Conservation (phyloP, 2,888 invertebrate genomes). For the Petrolisthes manimaculis region DNA sequence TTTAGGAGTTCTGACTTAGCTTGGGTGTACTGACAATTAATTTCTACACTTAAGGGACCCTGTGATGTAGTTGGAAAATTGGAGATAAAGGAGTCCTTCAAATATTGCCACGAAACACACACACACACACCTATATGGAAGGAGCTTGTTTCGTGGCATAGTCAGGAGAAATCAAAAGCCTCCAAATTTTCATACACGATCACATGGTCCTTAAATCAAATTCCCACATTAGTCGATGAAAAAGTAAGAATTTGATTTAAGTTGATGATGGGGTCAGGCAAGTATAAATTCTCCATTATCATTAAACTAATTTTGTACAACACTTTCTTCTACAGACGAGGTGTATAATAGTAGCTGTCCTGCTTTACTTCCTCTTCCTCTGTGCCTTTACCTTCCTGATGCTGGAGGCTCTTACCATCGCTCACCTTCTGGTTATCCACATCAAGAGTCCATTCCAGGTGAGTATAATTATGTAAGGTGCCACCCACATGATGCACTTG, state of each 20-base stretch:
- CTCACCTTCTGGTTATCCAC: constrained; percentile 57
- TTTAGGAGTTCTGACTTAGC: not conserved
- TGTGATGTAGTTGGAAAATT: too few relatives aligned
- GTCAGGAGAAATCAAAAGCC: too few relatives aligned
- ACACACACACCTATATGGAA: too few relatives aligned
- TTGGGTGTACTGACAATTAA: not conserved
- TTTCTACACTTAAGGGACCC: not conserved
- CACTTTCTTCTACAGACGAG: constrained; percentile 31
- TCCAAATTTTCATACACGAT: too few relatives aligned
- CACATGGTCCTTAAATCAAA: too few relatives aligned
- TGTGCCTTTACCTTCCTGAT: constrained; percentile 62
- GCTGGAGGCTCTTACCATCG: constrained; percentile 60
- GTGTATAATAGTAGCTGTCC: constrained; percentile 57
- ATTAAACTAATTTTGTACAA: too few relatives aligned
- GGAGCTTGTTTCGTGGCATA: too few relatives aligned
- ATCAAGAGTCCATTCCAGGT: constrained; percentile 65
- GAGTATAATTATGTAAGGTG: not conserved
- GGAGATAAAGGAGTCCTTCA: too few relatives aligned
- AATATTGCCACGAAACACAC: too few relatives aligned
- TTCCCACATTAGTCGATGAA: not conserved
- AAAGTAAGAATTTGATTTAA: not conserved
- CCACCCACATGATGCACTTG: too few relatives aligned
- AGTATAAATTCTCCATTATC: too few relatives aligned
- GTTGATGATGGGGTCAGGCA: too few relatives aligned
- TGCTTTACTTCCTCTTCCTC: constrained; percentile 58